Percentiles rank a stretch among this genome's conserved stretches.
phyloP scores from a whole-genome alignment of 1,140 invertebrate genomes.

The Drosophila grimshawi region DNA sequence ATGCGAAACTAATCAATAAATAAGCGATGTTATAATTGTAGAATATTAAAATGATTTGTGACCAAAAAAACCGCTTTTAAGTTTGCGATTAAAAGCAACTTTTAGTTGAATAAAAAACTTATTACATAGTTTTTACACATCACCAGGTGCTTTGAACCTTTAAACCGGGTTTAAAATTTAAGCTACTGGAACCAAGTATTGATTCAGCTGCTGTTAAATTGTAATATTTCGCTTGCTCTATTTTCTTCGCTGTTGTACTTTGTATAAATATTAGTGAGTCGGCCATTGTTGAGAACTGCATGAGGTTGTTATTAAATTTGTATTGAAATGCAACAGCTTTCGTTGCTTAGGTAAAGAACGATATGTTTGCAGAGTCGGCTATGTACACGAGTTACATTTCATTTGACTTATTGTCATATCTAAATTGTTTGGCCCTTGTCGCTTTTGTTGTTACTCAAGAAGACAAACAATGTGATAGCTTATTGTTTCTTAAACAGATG shows the following conservation, averaged over 20 bases:
- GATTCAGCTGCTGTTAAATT: slow-evolving; percentile 17
- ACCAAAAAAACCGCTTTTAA: too few relatives aligned
- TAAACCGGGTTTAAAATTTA: background rate
- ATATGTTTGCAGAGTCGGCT: slow-evolving; percentile 32
- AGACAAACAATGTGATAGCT: slow-evolving; percentile 69
- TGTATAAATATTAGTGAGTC: slow-evolving; percentile 7
- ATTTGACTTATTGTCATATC: slow-evolving; percentile 67
- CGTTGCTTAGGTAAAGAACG: slow-evolving; percentile 26
- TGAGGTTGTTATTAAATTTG: slow-evolving; percentile 44
- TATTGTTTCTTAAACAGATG: slow-evolving; percentile 66
- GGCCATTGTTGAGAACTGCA: slow-evolving; percentile 6
- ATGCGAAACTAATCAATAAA: too few relatives aligned
- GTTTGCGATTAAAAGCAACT: too few relatives aligned
- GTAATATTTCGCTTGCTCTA: background rate
- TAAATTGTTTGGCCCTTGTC: slow-evolving; percentile 70
- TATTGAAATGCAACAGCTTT: slow-evolving; percentile 46
- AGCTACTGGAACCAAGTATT: background rate
- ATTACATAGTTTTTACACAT: background rate
- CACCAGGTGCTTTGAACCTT: background rate
- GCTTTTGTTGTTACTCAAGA: slow-evolving; percentile 75
- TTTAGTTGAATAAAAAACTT: background rate
- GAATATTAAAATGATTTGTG: too few relatives aligned
- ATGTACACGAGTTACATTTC: slow-evolving; percentile 56
- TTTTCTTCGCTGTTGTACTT: background rate
- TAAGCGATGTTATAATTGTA: too few relatives aligned